Evolutionary conservation across 2,888 invertebrate species (phyloP), one percentile per base, ranked within the genome.

Genomic region (Spodoptera picta): DNA sequence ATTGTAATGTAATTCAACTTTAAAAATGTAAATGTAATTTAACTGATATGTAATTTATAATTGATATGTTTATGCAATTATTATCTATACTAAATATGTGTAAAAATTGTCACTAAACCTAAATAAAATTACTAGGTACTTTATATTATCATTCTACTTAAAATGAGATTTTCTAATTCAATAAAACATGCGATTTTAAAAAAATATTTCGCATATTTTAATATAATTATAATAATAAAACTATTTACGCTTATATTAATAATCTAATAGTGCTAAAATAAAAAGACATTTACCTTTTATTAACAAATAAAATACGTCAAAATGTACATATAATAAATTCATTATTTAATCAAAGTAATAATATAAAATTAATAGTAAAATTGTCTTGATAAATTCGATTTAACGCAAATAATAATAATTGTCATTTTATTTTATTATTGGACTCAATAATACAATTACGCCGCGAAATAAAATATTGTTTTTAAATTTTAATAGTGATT

Each of bases 171-270:
- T 60, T 49, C 23, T 61, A 64, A 60, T 58, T 55, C 31, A 36
- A 50, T 47, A 46, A 31, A 69, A 50, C 53, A 80, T 77, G 75
- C 78, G 69, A 41, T 67, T 66, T 67, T 23, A 52, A 65, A 73
- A 67, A 61, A 74, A 73, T 73, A 69, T 48, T 69, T 67, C 71
- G 71, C 75, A 77, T 62, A 7, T 59, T 62, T 66, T 58, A 75
- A 56, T 69, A 36, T 36, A 36, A 69, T 68, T 70, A 60, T 45
- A 60, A 51, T 61, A 65, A 46, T 63, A 65, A 49, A 75, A 62
- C 65, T 65, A 69, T 69, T 60, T 61, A 66, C 70, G 54, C 56
- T 66, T 67, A 69, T 24, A 51, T 42, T 58, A 48, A 0, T 43
- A 53, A 42, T 45, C 47, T 72, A 65, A 63, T 50, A 49, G 65